Evolutionary conservation across 64 coral and sea anemone species (phyloP), one percentile per base, ranked within the genome.

Genomic region (Pocillopora verrucosa): DNA sequence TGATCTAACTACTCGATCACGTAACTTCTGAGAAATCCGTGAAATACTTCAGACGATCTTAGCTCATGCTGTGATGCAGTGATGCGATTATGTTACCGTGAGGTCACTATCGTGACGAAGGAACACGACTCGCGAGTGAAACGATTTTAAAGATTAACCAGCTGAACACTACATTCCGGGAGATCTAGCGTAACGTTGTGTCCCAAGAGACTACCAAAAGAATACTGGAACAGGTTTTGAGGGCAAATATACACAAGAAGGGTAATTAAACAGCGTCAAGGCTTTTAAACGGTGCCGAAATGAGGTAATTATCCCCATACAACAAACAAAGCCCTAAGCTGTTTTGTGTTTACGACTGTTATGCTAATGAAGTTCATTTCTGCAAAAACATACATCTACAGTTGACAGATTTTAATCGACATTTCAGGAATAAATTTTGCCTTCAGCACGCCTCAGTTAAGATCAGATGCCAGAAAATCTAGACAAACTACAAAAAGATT

Each of bases 281-380:
- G 19, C 36, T 14, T 30, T 85, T 56, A n/a, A 16, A 57, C 38
- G 19, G 38, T 13, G 17, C 45, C 22, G 34, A 72, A 16, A 69
- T 25, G 61, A 68, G 17, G 10, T 83, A 67, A 83, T 83, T 41
- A 62, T 68, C 25, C 68, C 30, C 72, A 58, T 72, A 7, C 62
- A 85, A 72, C n/a, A 72, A 65, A 85, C 34, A 85, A 41, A 85
- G 64, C 36, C 30, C 64, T 85, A 41, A 30, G 38, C 64, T 38
- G 82, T 72, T 85, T 72, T 70, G 13, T 72, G 63, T 85, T 72
- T 58, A 85, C 82, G 63, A 38, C 64, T 70, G 82, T 70, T 37
- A 68, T 85, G 63, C 82, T 72, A 85, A 85, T 83, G 25, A 70
- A 70, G 25, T 70, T 70, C 22, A 24, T 70, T 70, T 70, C 5